Conservation (phyloP, 2,113 vertebrate genomes). For the Chaetorhynchus papuensis region DNA sequence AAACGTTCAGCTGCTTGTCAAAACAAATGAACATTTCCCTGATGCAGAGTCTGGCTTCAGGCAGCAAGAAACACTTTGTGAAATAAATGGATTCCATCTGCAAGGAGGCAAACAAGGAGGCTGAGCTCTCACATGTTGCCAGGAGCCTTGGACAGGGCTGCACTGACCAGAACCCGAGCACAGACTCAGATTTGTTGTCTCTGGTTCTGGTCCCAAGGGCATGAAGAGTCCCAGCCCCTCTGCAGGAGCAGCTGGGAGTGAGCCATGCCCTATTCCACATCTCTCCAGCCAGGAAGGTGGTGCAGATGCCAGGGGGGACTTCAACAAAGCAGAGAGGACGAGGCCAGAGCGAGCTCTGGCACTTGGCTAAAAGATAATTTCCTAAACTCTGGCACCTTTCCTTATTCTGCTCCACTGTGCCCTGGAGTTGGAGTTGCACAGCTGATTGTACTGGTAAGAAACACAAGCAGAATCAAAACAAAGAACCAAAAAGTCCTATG, state of each 20-base stretch:
- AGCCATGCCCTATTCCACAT: not conserved
- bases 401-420: not conserved
- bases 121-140: not conserved
- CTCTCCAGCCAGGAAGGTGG: not conserved
- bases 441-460: not conserved
- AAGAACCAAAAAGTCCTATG: not conserved
- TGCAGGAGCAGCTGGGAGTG: not conserved
- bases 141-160: not conserved
- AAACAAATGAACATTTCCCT: conserved; percentile 25
- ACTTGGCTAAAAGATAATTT: not conserved
- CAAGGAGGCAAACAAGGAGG: not conserved
- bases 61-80: not conserved
- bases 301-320: not conserved
- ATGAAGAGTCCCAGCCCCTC: not conserved
- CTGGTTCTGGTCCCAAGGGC: not conserved
- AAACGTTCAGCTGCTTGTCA: conserved; percentile 25
- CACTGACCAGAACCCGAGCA: not conserved
- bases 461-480: not conserved
- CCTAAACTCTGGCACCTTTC: not conserved
- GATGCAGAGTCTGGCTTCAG: conserved; percentile 6
- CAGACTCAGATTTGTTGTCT: accelerated
- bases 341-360: not conserved
- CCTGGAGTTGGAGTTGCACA: not conserved
- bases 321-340: not conserved
- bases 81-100: conserved; percentile 19